These are phyloP conservation scores for Calcarius ornatus DNA, from an alignment of 2,113 vertebrate species.

Conservation along the genomic window DNA sequence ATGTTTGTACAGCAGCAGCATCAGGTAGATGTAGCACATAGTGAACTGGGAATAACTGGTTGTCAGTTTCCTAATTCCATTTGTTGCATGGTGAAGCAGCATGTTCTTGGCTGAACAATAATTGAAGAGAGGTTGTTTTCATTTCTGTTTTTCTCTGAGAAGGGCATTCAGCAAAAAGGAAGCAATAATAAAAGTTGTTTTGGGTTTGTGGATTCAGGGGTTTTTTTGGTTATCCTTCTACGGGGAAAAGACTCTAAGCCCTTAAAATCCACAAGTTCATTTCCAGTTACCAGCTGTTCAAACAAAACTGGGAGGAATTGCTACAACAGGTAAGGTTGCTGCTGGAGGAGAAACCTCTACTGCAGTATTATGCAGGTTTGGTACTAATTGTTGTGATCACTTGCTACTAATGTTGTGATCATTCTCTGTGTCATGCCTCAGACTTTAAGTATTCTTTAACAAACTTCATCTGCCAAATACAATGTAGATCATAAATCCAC, in stretches of 20 bases:
- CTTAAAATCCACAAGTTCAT: constrained; percentile 16
- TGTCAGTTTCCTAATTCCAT: not conserved
- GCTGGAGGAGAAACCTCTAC: not conserved
- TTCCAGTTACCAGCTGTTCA: constrained; percentile 55
- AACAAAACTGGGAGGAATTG: not conserved
- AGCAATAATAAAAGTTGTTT: not conserved
- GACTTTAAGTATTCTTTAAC: not conserved
- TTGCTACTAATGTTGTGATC: not conserved
- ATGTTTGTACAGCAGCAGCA: not conserved
- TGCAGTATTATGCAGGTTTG: not conserved
- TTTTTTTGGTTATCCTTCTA: not conserved
- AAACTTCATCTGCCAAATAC: not conserved
- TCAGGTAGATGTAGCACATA: not conserved
- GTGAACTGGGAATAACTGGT: not conserved
- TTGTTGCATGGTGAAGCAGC: not conserved
- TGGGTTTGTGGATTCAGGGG: not conserved
- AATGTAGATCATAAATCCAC: not conserved
- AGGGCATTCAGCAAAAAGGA: not conserved
- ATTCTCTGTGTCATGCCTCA: not conserved
- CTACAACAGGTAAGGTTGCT: not conserved
- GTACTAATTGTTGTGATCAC: not conserved
- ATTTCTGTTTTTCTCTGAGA: not conserved
- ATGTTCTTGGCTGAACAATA: not conserved
- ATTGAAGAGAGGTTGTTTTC: not conserved
- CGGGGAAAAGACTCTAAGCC: not conserved